Conservation (phyloP, 2,888 invertebrate species). For the Phaonia tiefii region DNA sequence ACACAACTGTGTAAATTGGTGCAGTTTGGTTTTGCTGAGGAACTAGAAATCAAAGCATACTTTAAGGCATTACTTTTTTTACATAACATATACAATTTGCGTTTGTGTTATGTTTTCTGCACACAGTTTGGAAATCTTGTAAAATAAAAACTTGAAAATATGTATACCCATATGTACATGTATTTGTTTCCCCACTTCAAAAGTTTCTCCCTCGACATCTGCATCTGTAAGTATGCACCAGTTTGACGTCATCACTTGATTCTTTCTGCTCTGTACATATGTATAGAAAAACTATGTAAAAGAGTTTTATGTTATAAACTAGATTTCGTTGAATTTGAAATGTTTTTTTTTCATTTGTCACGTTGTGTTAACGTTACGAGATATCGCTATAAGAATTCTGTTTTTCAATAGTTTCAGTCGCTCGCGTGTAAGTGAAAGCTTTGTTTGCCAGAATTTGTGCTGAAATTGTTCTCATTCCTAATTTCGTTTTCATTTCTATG, state of each 20-base stretch:
- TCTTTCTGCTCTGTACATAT: too few species aligned
- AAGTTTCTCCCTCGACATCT: not conserved
- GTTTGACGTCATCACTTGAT: too few species aligned
- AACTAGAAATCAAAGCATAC: slow-evolving; percentile 35
- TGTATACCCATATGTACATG: too few species aligned
- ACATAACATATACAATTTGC: slow-evolving; percentile 10
- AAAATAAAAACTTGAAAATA: not conserved
- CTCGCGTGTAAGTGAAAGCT: not conserved
- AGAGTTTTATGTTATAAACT: not conserved
- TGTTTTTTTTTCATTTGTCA: slow-evolving; percentile 12
- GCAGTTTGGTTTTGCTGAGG: too few species aligned
- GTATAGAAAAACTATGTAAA: too few species aligned
- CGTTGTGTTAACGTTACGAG: not conserved
- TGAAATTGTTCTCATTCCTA: slow-evolving; percentile 13
- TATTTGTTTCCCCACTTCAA: not conserved
- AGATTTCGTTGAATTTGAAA: not conserved
- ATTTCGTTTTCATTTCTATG: slow-evolving; percentile 3
- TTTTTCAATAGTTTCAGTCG: not conserved
- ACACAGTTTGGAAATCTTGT: not conserved
- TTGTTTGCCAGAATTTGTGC: slow-evolving; percentile 13
- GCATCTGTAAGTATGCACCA: too few species aligned
- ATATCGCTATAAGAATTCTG: too few species aligned
- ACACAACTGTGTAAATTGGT: too few species aligned
- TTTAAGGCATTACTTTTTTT: slow-evolving; percentile 45
- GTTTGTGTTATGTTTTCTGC: not conserved